phyloP scores from a whole-genome alignment of 2,113 vertebrate species.

The Spea bombifrons region DNA sequence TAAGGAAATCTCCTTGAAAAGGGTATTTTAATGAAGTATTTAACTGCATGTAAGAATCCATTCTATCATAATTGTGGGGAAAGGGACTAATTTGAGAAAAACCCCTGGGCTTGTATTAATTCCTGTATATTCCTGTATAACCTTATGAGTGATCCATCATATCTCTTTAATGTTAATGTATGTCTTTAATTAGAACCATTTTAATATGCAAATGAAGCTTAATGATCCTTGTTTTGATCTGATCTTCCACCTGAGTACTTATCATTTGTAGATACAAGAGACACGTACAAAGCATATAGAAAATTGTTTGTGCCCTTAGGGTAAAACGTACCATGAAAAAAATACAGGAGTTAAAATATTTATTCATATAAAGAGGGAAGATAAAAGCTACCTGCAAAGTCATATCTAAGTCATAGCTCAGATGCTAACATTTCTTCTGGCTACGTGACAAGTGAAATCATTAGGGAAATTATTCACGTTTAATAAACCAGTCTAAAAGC shows the following conservation, averaged over 20 bases:
- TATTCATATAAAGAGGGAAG: background rate
- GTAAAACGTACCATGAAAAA: slow-evolving; percentile 1
- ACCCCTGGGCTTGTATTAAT: slow-evolving; percentile 58
- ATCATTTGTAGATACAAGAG: slow-evolving; percentile 53
- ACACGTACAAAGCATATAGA: background rate
- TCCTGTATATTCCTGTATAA: slow-evolving; percentile 65
- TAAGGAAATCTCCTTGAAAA: background rate
- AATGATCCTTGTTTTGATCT: slow-evolving; percentile 72
- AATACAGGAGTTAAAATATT: slow-evolving; percentile 11
- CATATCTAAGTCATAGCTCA: slow-evolving; percentile 11
- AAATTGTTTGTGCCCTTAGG: slow-evolving; percentile 7
- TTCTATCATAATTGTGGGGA: background rate
- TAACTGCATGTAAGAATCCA: background rate
- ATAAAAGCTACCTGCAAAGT: slow-evolving; percentile 24
- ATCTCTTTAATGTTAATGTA: slow-evolving; percentile 64
- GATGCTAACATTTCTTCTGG: slow-evolving; percentile 14
- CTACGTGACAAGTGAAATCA: slow-evolving; percentile 5
- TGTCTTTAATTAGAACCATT: slow-evolving; percentile 73
- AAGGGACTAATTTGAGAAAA: slow-evolving; percentile 60
- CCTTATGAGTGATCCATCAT: slow-evolving; percentile 65
- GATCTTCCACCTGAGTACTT: slow-evolving; percentile 60
- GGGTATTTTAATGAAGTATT: slow-evolving; percentile 1
- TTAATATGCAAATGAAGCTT: slow-evolving; percentile 71
- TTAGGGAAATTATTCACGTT: slow-evolving; percentile 20
- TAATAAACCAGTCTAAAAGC: slow-evolving; percentile 6